These are phyloP conservation scores for Scaptomyza graminum DNA, from an alignment of 1,140 invertebrate genomes.

Conservation along the genomic window DNA sequence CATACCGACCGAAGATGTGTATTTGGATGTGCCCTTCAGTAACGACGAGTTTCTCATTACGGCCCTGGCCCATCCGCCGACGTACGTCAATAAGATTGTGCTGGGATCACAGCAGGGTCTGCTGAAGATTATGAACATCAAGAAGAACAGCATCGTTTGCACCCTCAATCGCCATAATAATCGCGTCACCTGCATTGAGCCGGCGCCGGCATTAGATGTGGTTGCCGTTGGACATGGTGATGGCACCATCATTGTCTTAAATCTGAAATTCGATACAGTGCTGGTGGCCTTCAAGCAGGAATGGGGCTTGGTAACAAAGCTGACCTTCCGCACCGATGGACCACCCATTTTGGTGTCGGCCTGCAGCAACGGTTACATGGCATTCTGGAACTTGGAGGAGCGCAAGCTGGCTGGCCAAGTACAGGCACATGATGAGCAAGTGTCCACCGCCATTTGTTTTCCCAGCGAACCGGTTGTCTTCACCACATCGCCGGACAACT, in stretches of 20 bases:
- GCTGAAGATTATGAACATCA: slow-evolving; percentile 96
- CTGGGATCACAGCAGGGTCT: slow-evolving; percentile 94
- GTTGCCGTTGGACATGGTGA: slow-evolving; percentile 93
- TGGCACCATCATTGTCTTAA: slow-evolving; percentile 94
- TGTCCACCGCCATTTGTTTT: slow-evolving; percentile 92
- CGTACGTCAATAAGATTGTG: slow-evolving; percentile 98
- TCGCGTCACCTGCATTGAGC: slow-evolving; percentile 89
- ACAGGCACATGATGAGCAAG: slow-evolving; percentile 89
- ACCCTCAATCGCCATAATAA: slow-evolving; percentile 92
- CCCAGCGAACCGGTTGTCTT: slow-evolving; percentile 94
- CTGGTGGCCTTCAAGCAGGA: slow-evolving; percentile 95
- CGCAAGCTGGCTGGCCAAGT: slow-evolving; percentile 86
- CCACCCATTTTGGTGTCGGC: slow-evolving; percentile 94
- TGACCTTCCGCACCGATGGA: slow-evolving; percentile 95
- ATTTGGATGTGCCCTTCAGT: slow-evolving; percentile 89
- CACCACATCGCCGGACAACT: slow-evolving; percentile 96
- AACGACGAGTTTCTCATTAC: slow-evolving; percentile 90
- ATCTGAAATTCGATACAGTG: slow-evolving; percentile 93
- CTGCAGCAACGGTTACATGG: slow-evolving; percentile 91
- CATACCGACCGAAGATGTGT: slow-evolving; percentile 89
- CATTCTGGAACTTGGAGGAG: slow-evolving; percentile 97
- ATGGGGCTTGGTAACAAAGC: slow-evolving; percentile 93
- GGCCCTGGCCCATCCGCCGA: slow-evolving; percentile 93
- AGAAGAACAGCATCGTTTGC: slow-evolving; percentile 90
- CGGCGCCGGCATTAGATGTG: slow-evolving; percentile 95